Base-by-base conservation (phyloP, 2,113 vertebrate species). In the Rhinolophus ferrumequinum region DNA sequence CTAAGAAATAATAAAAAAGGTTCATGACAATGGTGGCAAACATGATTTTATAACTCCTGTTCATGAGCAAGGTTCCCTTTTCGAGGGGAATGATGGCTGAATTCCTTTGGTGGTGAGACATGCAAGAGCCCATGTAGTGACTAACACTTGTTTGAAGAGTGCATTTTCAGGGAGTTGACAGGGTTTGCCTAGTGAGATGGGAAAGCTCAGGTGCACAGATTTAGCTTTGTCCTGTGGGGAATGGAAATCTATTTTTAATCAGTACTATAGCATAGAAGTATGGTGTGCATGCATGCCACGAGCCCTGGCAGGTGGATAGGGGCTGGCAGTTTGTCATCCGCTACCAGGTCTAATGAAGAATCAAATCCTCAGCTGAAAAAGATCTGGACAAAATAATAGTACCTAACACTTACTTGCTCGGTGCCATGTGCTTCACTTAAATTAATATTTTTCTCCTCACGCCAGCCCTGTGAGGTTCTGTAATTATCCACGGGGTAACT, bases 171-270 rank as follows among this genome's bases (percentile, higher is more conserved):
- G 64, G 30, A 72, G 50, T 28, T 84, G 95, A 64, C 64, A 67
- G 93, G 35, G 92, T 44, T 93, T 62, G 66, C 94, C 86, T 70
- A 18, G 73, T 16, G 47, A 76, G 26, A 76, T 0, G 41, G 79
- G 90, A 35, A 82, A 13, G 62, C 91, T 33, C 93, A 86, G 93
- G 79, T 92, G 91, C 85, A 79, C 77, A 30, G 52, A 73, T 62
- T 70, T 70, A 62, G 75, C 90, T 95, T 41, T 83, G 92, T 94
- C 83, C 92, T 75, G 35, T 33, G 60, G 89, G 79, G 92, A 64
- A 83, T 87, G 62, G n/a, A n/a, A 56, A 81, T 95, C 80, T 95
- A 88, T 97, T 97, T 97, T 95, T 84, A 81, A 83, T 73, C 70
- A 70, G 66, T 6, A 35, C 44, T 62, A 2, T 26, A 18, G 70